These are phyloP conservation scores for Mizuhopecten yessoensis DNA, from an alignment of 1,140 invertebrate genomes.

Conservation along the genomic window DNA sequence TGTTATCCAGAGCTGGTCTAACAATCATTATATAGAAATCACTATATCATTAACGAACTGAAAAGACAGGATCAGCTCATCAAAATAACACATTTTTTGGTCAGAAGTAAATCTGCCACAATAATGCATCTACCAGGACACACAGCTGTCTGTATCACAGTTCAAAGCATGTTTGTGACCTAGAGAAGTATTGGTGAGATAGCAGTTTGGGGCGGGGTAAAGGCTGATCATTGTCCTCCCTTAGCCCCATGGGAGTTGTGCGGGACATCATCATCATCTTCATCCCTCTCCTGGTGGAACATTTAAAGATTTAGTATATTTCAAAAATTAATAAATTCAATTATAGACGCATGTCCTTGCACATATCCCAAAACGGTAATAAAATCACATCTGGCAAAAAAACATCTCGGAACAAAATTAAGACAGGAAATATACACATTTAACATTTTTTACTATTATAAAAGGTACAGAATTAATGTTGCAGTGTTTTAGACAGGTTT, in stretches of 20 bases:
- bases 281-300: conserved; percentile 84
- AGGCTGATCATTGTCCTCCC: neutral
- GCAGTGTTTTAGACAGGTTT: too few species aligned
- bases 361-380: conserved; percentile 88
- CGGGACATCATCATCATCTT: conserved; percentile 68
- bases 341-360: too few species aligned
- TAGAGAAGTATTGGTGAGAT: neutral
- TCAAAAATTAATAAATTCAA: too few species aligned
- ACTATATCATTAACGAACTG: neutral
- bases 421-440: too few species aligned
- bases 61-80: neutral
- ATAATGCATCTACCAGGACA: neutral
- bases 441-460: too few species aligned
- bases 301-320: too few species aligned
- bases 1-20: neutral
- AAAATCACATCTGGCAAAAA: too few species aligned
- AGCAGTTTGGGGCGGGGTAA: too few species aligned
- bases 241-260: neutral
- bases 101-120: neutral
- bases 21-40: neutral
- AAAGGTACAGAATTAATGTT: too few species aligned
- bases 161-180: conserved; percentile 13
- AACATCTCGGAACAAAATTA: too few species aligned
- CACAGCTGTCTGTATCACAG: neutral
- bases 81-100: too few species aligned